Base-by-base conservation (phyloP, 2,797 vertebrate species). In the Hoplostethus atlanticus region DNA sequence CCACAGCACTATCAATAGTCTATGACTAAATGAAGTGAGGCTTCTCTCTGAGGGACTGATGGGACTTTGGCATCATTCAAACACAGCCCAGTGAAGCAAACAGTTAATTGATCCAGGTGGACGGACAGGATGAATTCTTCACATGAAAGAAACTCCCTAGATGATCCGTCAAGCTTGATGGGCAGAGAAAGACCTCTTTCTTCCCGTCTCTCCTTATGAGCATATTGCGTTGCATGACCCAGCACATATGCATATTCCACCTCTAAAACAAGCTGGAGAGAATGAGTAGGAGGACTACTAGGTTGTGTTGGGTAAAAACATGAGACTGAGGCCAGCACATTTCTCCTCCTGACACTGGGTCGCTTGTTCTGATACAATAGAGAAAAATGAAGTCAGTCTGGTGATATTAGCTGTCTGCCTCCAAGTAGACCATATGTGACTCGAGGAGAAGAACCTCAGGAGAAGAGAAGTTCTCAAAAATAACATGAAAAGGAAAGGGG, bases 91-190 rank as follows among this genome's bases (percentile, higher is more conserved):
- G 81, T 93, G 92, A 90, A 94, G 92, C 93, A 94, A 90, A 91
- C 85, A 91, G 81, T 90, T 93, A 91, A 93, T 94, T 94, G 91
- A 93, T 92, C 91, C 94, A 93, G 93, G 92, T 94, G 93, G 92
- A 94, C 60, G 85, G 87, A 89, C 90, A 89, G 91, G 89, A 93
- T 93, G 92, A 94, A 90, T 92, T 90, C 84, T 89, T 89, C 89
- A 93, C 92, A 94, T 94, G 93, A 93, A 94, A 93, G 92, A 76
- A 85, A 76, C 75, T 64, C 77, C 25, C 0, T 65, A 78, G 84
- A 87, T 74, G 10, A 71, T 89, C 87, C 89, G 92, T 92, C 86
- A 88, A 84, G 87, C 81, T 73, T 91, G 91, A 93, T 89, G 83
- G 81, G 80, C 38, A 76, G 84, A 94, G 93, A 95, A 95, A 94